These are phyloP conservation scores for Hydrophis major DNA, from an alignment of 2,797 vertebrate genomes.

Conservation along the genomic window DNA sequence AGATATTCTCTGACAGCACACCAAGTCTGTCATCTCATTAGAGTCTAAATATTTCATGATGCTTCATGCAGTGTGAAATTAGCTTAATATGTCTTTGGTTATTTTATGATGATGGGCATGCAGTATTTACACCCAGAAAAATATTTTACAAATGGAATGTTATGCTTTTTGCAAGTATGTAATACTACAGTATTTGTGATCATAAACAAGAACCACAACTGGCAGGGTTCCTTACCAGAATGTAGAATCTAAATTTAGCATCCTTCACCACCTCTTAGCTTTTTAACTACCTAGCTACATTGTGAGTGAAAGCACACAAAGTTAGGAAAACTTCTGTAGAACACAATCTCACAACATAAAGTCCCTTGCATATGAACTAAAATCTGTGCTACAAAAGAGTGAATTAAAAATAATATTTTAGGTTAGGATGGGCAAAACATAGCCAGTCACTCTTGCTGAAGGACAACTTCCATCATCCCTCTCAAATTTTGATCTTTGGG, in stretches of 20 bases:
- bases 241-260: neutral
- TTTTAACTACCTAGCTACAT: neutral
- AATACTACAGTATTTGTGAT: neutral
- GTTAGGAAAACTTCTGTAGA: neutral
- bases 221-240: too few relatives aligned
- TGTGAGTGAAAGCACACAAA: neutral
- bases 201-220: neutral
- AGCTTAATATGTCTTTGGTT: constrained; percentile 24
- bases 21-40: neutral
- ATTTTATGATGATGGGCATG: neutral
- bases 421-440: neutral
- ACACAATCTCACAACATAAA: neutral
- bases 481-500: too few relatives aligned
- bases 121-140: constrained; percentile 12
- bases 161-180: neutral
- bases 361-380: neutral
- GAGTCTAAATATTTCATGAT: constrained; percentile 28
- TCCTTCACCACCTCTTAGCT: neutral
- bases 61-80: constrained; percentile 16
- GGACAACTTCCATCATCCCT: neutral
- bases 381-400: neutral
- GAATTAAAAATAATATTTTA: neutral
- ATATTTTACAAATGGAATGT: constrained; percentile 10
- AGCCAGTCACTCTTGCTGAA: neutral
- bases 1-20: constrained; percentile 1